Conservation (phyloP, 2,888 invertebrate species). For the Acleris cristana region DNA sequence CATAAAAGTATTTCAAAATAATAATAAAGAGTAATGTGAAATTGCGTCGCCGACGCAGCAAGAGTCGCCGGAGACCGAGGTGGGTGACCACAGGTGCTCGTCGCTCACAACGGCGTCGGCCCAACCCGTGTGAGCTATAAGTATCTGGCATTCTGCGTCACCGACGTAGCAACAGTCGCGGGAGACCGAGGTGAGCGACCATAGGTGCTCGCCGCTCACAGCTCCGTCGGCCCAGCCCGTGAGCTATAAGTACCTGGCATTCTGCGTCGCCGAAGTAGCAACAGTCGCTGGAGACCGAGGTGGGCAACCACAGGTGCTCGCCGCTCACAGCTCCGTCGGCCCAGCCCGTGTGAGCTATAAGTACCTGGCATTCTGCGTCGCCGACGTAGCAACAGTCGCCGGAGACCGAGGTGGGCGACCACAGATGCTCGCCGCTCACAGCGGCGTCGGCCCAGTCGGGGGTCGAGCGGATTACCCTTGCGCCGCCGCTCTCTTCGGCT, state of each 20-base stretch:
- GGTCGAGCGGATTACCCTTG: conserved; percentile 88
- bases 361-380: conserved; percentile 93
- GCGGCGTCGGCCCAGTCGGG: conserved; percentile 95
- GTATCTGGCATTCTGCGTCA: conserved; percentile 80
- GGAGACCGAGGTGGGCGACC: conserved; percentile 95
- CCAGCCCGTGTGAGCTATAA: conserved; percentile 77
- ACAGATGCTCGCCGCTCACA: conserved; percentile 96
- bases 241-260: too few species aligned
- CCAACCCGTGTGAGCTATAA: conserved; percentile 85
- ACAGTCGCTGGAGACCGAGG: conserved; percentile 95
- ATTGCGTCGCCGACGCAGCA: conserved; percentile 94
- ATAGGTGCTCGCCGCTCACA: conserved; percentile 96
- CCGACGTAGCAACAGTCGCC: conserved; percentile 97
- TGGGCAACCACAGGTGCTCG: conserved; percentile 96
- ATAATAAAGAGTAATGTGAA: too few species aligned
- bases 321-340: conserved; percentile 93
- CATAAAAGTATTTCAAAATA: too few species aligned
- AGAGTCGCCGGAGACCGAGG: conserved; percentile 94
- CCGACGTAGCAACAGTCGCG: conserved; percentile 97
- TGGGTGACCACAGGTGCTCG: conserved; percentile 95
- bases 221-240: conserved; percentile 92
- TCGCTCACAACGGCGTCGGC: conserved; percentile 93
- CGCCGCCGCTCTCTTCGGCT: conserved; percentile 58
- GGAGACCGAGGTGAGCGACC: conserved; percentile 95
- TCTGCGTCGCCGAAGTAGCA: conserved; percentile 94